Conservation (phyloP, 2,113 vertebrate genomes). For the Camelus bactrianus region DNA sequence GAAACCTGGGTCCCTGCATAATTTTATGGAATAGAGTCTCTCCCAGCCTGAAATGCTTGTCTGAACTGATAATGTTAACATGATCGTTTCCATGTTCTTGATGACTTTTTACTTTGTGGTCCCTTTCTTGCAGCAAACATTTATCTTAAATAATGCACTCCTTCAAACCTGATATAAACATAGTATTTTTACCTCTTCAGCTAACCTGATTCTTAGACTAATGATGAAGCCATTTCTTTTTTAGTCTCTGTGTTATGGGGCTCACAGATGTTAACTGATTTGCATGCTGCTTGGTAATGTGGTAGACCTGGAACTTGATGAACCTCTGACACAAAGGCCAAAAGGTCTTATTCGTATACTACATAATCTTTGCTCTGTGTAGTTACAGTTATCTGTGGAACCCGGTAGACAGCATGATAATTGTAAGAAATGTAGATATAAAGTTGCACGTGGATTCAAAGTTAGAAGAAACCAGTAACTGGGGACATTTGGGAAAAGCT, state of each 20-base stretch:
- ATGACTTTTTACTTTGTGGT: not conserved
- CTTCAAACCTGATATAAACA: not conserved
- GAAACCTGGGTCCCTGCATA: fast-evolving
- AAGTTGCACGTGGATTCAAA: not conserved
- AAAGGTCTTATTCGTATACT: not conserved
- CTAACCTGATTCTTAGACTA: not conserved
- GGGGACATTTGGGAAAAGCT: not conserved
- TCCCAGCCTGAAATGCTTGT: not conserved
- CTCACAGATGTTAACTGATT: not conserved
- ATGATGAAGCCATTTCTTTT: not conserved
- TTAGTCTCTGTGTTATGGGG: not conserved
- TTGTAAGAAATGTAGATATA: not conserved
- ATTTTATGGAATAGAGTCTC: not conserved
- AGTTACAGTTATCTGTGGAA: not conserved
- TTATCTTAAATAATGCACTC: not conserved
- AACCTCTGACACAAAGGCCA: not conserved
- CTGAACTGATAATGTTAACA: not conserved
- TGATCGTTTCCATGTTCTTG: not conserved
- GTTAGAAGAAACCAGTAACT: not conserved
- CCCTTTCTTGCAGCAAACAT: not conserved
- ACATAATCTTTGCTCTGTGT: not conserved
- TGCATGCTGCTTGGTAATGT: not conserved
- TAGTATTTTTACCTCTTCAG: not conserved
- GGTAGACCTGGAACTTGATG: not conserved
- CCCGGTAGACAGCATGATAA: not conserved